A percentile compares a stretch with the other conserved stretches of the same genome.
phyloP scores from a whole-genome alignment of 1,140 invertebrate genomes.

The Drosophila willistoni region DNA sequence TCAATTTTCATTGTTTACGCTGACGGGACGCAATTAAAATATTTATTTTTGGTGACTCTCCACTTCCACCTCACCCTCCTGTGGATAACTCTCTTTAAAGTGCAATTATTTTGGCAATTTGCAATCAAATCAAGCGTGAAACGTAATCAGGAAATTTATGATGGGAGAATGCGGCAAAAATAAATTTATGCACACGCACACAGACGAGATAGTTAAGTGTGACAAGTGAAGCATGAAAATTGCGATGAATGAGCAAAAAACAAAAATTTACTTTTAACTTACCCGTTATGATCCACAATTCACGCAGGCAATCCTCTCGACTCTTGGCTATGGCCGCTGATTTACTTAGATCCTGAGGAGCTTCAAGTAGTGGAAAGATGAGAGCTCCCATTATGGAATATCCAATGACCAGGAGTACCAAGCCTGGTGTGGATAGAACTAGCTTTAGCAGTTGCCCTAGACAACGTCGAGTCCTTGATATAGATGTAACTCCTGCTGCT shows the following conservation, averaged over 20 bases:
- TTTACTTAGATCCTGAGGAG: slow-evolving; percentile 78
- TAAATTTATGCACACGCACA: slow-evolving; percentile 29
- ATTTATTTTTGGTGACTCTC: slow-evolving; percentile 38
- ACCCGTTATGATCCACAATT: slow-evolving; percentile 84
- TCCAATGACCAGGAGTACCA: slow-evolving; percentile 76
- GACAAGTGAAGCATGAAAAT: slow-evolving; percentile 31
- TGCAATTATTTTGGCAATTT: slow-evolving; percentile 50
- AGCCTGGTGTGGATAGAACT: slow-evolving; percentile 76
- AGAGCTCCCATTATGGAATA: slow-evolving; percentile 82
- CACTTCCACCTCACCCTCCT: background rate
- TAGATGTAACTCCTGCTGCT: background rate
- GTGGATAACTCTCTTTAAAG: slow-evolving; percentile 49
- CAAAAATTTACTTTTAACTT: slow-evolving; percentile 33
- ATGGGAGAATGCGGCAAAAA: slow-evolving; percentile 43
- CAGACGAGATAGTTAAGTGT: no score
- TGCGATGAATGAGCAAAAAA: no score
- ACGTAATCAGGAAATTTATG: slow-evolving; percentile 45
- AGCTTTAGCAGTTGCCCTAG: slow-evolving; percentile 71
- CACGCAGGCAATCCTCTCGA: slow-evolving; percentile 82
- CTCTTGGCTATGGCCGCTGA: slow-evolving; percentile 78
- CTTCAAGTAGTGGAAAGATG: slow-evolving; percentile 83
- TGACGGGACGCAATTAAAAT: slow-evolving; percentile 63
- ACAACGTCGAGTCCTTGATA: slow-evolving; percentile 42
- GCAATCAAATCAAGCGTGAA: slow-evolving; percentile 60
- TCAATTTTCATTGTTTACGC: slow-evolving; percentile 32